A percentile compares a stretch with the other conserved stretches of the same genome.
Evolutionary conservation across 2,113 vertebrate genomes (phyloP).

Genomic region (Hyperoodon ampullatus): DNA sequence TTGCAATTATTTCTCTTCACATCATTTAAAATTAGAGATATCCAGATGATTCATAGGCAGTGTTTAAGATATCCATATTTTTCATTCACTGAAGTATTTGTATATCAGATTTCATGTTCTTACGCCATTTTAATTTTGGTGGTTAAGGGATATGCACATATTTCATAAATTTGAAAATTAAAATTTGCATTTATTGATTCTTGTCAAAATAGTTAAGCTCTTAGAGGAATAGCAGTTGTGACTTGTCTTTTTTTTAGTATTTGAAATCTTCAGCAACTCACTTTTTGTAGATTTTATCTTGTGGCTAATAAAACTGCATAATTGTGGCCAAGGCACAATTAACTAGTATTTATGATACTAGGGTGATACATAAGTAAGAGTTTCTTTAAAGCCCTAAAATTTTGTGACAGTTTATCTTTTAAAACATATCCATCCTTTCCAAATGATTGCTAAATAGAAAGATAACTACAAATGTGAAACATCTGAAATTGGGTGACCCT

Average conservation of each 20-base stretch:
- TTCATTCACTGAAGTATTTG: not conserved
- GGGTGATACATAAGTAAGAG: not conserved
- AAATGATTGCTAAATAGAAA: not conserved
- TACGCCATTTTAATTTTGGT: conserved; percentile 35
- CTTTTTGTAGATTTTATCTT: not conserved
- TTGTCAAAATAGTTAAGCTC: not conserved
- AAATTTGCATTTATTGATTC: not conserved
- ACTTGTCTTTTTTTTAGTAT: not conserved
- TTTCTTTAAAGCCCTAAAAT: not conserved
- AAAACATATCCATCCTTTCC: not conserved
- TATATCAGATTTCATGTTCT: not conserved
- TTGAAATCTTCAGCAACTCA: not conserved
- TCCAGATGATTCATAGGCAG: not conserved
- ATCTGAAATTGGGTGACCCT: not conserved
- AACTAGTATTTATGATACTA: not conserved
- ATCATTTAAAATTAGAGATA: conserved; percentile 35
- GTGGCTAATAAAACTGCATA: not conserved
- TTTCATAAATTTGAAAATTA: conserved; percentile 27
- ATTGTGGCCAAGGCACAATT: not conserved
- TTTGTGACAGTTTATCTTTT: conserved; percentile 32
- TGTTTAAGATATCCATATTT: not conserved
- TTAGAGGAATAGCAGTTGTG: not conserved
- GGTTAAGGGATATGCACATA: not conserved
- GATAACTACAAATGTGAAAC: conserved; percentile 6
- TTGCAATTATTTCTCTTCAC: not conserved